Evolutionary conservation across 2,888 invertebrate genomes (phyloP).

Genomic region (Lamellibrachia columna): DNA sequence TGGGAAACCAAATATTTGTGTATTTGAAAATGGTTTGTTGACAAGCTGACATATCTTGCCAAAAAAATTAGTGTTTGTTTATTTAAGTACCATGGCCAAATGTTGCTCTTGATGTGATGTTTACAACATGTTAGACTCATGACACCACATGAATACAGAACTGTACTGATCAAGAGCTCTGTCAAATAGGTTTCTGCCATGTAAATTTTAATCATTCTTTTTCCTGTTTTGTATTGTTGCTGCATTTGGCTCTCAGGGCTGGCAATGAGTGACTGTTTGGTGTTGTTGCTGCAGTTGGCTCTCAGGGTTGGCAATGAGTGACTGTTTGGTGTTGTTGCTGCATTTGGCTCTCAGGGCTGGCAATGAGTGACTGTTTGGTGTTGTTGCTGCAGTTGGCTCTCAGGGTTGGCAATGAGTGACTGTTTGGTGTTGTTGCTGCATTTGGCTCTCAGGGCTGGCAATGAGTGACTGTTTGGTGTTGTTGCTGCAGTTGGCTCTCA

Average conservation of each 20-base stretch:
- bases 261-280: too few relatives aligned
- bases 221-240: neutral
- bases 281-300: too few relatives aligned
- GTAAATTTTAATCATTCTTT: neutral
- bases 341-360: neutral
- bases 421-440: too few relatives aligned
- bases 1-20: neutral
- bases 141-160: neutral
- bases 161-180: neutral
- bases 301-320: too few relatives aligned
- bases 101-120: neutral
- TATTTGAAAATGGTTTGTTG: neutral
- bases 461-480: neutral
- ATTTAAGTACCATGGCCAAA: neutral
- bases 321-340: too few relatives aligned
- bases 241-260: neutral
- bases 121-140: slow-evolving; percentile 16
- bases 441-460: neutral
- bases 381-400: slow-evolving; percentile 77
- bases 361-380: neutral
- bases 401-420: slow-evolving; percentile 92
- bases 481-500: slow-evolving; percentile 80
- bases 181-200: neutral
- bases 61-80: neutral
- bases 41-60: too few relatives aligned